Percentiles rank a stretch among this genome's conserved stretches.
Evolutionary conservation across 1,140 invertebrate species (phyloP).

Genomic region (Armadillidium nasatum): DNA sequence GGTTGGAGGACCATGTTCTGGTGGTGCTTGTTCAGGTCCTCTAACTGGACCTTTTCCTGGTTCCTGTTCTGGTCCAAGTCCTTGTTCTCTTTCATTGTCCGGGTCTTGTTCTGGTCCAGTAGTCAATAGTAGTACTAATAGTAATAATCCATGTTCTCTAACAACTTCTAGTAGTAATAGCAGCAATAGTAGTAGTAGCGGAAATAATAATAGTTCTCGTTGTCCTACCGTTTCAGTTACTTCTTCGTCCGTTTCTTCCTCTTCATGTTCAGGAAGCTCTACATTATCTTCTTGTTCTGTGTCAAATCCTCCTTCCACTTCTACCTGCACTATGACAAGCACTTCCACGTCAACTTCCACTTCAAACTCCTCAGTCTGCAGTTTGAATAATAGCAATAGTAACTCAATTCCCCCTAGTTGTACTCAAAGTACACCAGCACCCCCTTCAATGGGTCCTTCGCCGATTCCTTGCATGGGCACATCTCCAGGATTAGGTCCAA

Average conservation of each 20-base stretch:
- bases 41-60: not conserved
- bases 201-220: too few relatives aligned
- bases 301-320: not conserved
- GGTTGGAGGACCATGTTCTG: too few relatives aligned
- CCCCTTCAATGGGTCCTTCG: constrained; percentile 37
- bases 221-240: too few relatives aligned
- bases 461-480: constrained; percentile 37
- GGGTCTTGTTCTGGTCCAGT: constrained; percentile 3
- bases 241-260: not conserved
- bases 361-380: constrained; percentile 16
- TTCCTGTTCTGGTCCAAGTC: not conserved
- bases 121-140: not conserved
- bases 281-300: not conserved
- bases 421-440: constrained; percentile 47
- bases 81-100: not conserved
- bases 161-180: too few relatives aligned
- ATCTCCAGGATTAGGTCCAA: constrained; percentile 46
- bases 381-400: constrained; percentile 47
- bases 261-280: not conserved
- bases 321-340: not conserved
- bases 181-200: too few relatives aligned
- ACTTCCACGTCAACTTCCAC: constrained; percentile 13
- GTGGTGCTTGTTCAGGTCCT: not conserved
- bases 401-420: constrained; percentile 47
- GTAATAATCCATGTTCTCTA: too few relatives aligned